Evolutionary conservation across 2,797 vertebrate species (phyloP).

Genomic region (Halcyon leucocephala): DNA sequence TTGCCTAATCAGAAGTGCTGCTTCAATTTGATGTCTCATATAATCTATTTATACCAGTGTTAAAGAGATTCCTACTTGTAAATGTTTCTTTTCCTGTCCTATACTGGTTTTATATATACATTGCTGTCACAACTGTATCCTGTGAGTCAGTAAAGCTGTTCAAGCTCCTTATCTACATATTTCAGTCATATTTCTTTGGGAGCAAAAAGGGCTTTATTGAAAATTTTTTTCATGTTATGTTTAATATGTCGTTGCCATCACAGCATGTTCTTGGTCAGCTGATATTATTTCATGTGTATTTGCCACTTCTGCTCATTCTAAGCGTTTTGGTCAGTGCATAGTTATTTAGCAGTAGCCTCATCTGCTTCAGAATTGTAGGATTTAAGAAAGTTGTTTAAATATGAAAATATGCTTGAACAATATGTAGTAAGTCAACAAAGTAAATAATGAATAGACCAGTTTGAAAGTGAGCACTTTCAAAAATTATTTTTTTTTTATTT

Average conservation of each 20-base stretch:
- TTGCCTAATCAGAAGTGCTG: background rate
- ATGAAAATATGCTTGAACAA: background rate
- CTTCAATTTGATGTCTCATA: background rate
- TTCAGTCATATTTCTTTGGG: background rate
- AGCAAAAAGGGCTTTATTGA: background rate
- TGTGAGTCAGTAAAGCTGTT: background rate
- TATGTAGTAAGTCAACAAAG: background rate
- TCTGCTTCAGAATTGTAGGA: background rate
- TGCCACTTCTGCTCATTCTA: conserved; percentile 26
- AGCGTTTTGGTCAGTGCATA: background rate
- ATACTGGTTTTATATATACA: background rate
- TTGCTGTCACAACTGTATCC: background rate
- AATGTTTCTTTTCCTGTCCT: background rate
- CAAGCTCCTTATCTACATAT: background rate
- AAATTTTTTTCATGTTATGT: background rate
- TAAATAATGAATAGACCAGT: background rate
- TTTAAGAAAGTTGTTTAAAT: conserved; percentile 35
- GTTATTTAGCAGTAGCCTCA: background rate
- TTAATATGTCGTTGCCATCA: background rate
- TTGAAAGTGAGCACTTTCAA: conserved; percentile 27
- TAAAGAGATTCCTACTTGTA: background rate
- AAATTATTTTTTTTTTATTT: conserved; percentile 45
- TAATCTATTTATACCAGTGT: background rate
- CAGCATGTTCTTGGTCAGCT: conserved; percentile 2
- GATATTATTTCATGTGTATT: background rate